Conservation (phyloP, 2,113 vertebrate genomes). For the Neolamprologus devosi region DNA sequence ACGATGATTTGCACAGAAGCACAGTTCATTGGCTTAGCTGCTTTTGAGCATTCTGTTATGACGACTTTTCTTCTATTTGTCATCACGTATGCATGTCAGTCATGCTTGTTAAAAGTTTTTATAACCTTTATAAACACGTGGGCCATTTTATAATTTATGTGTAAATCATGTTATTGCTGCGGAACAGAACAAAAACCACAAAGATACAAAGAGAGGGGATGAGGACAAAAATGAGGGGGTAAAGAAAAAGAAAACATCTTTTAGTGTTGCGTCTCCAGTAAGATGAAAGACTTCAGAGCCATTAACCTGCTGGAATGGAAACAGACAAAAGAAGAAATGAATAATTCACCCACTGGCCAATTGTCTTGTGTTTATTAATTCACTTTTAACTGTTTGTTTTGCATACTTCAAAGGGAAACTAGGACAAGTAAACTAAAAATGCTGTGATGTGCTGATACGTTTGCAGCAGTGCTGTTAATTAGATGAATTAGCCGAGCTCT, state of each 20-base stretch:
- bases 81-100: neutral
- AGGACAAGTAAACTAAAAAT: neutral
- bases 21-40: neutral
- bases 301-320: slow-evolving; percentile 17
- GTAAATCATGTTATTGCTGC: neutral
- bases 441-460: neutral
- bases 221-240: neutral
- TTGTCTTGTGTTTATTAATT: slow-evolving; percentile 28
- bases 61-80: neutral
- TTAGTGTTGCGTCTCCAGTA: neutral
- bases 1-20: neutral
- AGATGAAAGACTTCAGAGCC: slow-evolving; percentile 28
- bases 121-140: neutral
- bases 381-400: slow-evolving; percentile 12
- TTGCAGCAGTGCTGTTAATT: neutral
- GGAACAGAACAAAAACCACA: neutral
- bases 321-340: slow-evolving; percentile 28
- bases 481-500: slow-evolving; percentile 13
- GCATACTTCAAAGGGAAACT: slow-evolving; percentile 20
- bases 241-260: neutral
- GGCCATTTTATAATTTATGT: neutral
- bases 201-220: neutral
- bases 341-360: slow-evolving; percentile 29
- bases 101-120: neutral
- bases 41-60: neutral